phyloP scores from a whole-genome alignment of 2,888 invertebrate genomes.

The Pyrgus malvae region DNA sequence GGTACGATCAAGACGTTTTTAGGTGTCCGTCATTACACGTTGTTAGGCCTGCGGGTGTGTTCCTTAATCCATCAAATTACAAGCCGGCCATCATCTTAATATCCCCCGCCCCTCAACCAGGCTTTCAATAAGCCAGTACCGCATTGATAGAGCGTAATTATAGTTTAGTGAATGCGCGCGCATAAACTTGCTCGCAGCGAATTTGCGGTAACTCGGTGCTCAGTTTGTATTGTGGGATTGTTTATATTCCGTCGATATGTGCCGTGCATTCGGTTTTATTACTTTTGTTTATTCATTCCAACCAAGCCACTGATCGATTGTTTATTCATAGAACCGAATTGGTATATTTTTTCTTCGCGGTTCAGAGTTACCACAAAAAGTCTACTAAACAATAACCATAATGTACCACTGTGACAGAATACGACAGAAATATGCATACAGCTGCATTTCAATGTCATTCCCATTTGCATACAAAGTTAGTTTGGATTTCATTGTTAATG shows the following conservation, averaged over 20 bases:
- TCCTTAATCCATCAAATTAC: conserved; percentile 79
- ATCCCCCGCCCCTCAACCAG: conserved; percentile 71
- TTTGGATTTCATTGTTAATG: conserved; percentile 55
- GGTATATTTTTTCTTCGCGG: conserved; percentile 2
- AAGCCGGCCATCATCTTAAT: conserved; percentile 76
- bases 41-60: conserved; percentile 69
- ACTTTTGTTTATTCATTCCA: conserved; percentile 13
- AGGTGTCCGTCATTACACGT: conserved; percentile 64
- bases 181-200: conserved; percentile 59
- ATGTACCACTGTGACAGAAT: conserved; percentile 18
- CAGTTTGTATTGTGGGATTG: conserved; percentile 64
- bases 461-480: conserved; percentile 73
- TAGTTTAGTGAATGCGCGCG: conserved; percentile 56
- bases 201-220: conserved; percentile 58
- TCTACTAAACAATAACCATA: conserved; percentile 16
- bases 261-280: conserved; percentile 10
- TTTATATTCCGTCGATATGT: conserved; percentile 44
- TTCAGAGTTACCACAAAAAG: conserved; percentile 15
- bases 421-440: conserved; percentile 46
- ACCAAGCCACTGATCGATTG: conserved; percentile 12
- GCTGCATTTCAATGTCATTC: conserved; percentile 55
- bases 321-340: conserved; percentile 17
- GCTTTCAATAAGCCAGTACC: conserved; percentile 78
- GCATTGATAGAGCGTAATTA: conserved; percentile 78
- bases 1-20: conserved; percentile 54